Base-by-base conservation (phyloP, 2,888 invertebrate genomes). In the Trachelus troglodyta region DNA sequence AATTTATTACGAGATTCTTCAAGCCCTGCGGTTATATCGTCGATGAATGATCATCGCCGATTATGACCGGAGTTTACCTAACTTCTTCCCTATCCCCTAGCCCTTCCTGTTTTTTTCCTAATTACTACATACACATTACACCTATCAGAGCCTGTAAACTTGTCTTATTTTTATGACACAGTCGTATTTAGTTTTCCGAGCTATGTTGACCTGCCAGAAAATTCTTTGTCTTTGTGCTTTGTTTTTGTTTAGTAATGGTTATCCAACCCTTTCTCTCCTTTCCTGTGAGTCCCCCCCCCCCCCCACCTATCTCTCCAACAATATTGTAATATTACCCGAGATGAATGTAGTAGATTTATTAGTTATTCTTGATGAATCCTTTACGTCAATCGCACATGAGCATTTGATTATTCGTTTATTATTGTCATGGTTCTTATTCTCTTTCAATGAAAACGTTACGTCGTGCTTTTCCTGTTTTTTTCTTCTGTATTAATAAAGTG, bases 1-100 rank as follows among this genome's bases (percentile, higher is more conserved):
- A 89, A 90, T 90, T 91, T 90, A 90, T 90, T 90, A 87, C 85
- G 86, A 84, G 56, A 56, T 56, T 56, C 15, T 56, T 56, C 73
- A 86, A 84, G 83, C 84, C 85, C 81, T 79, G 81, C 85, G 87
- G 86, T 89, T 89, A 86, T 88, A 87, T 81, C 82, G 81, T 87
- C 84, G 83, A 86, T 83, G 83, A 85, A 74, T 80, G 76, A 80
- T 82, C 84, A 83, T 80, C 81, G 79, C 37, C 75, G 80, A 34
- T 11, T 34, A 71, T 71, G 15, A 31, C 71, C 56, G 56, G 2
- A 56, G 56, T 23, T 56, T 23, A 56, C 6, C 56, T 23, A 56
- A 56, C 33, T 34, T 71, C 3, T 12, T 15, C 31, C 31, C 12
- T 3, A 35, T 3, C 31, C 33, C 12, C 33, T 2, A 30, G 4